Percentiles rank a stretch among this genome's conserved stretches.
phyloP scores from a whole-genome alignment of 2,888 invertebrate species.

The Oscheius sp. region DNA sequence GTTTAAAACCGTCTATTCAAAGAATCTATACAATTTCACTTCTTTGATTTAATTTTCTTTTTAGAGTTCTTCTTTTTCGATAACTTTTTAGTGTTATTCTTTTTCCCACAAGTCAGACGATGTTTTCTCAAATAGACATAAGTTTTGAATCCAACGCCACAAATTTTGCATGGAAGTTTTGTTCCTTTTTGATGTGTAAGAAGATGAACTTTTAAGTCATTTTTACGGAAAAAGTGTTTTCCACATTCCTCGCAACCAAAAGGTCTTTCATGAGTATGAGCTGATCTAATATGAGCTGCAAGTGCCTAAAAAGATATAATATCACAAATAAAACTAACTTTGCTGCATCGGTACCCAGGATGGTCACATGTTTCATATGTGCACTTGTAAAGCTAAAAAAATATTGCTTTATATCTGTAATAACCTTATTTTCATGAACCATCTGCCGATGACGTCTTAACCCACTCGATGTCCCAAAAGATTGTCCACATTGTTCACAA shows the following conservation, averaged over 20 bases:
- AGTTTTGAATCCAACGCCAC: constrained; percentile 14
- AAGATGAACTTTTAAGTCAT: constrained; percentile 37
- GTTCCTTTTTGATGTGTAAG: neutral
- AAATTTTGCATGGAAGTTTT: neutral
- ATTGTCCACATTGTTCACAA: constrained; percentile 77
- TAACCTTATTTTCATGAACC: constrained; percentile 70
- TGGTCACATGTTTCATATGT: constrained; percentile 47
- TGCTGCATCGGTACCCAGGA: constrained; percentile 57
- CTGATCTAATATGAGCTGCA: constrained; percentile 49
- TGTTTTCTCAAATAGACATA: constrained; percentile 4
- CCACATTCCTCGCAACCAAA: constrained; percentile 39
- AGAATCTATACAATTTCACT: neutral
- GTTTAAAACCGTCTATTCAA: too few species aligned
- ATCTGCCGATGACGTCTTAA: constrained; percentile 77
- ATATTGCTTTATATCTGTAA: neutral
- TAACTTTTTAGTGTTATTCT: neutral
- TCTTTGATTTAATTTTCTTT: neutral
- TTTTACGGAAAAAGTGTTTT: constrained; percentile 36
- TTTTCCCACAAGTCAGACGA: neutral
- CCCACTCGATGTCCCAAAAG: constrained; percentile 77
- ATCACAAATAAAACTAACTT: constrained; percentile 29
- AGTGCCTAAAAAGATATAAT: constrained; percentile 37
- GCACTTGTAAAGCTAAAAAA: constrained; percentile 46
- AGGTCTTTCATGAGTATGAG: constrained; percentile 46
- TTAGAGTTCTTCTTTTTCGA: neutral